These are phyloP conservation scores for Pelagia noctiluca DNA, from an alignment of 30 jellyfish, hydroid and myxozoan genomes.

Conservation along the genomic window DNA sequence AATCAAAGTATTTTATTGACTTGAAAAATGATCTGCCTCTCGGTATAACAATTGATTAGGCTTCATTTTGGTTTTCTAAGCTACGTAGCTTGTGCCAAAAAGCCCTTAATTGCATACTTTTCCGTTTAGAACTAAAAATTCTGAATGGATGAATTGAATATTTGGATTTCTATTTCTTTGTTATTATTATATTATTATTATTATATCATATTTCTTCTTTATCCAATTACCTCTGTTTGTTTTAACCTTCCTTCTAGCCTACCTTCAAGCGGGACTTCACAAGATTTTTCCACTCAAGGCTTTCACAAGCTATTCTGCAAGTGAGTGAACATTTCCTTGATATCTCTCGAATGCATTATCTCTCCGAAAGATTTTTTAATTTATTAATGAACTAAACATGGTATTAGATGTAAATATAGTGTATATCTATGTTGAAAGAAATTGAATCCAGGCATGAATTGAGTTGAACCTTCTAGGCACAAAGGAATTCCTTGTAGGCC, in stretches of 20 bases:
- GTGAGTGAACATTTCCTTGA: conserved; percentile 4
- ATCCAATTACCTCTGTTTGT: background rate
- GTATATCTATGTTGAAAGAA: background rate
- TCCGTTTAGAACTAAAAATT: no score
- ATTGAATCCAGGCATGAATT: background rate
- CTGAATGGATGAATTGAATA: no score
- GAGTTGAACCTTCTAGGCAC: background rate
- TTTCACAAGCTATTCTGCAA: conserved; percentile 59
- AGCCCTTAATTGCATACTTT: no score
- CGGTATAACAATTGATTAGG: no score
- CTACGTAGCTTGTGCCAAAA: no score
- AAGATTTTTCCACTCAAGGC: conserved; percentile 50
- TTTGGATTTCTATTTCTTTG: no score
- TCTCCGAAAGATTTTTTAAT: background rate
- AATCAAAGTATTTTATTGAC: no score
- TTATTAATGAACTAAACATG: background rate
- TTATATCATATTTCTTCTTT: background rate
- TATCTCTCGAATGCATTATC: background rate
- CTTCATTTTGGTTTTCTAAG: no score
- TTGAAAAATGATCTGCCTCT: no score
- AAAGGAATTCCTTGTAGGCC: background rate
- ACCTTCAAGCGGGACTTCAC: conserved; percentile 53
- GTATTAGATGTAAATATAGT: no score
- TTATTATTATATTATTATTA: no score
- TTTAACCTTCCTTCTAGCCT: conserved; percentile 38